Base-by-base conservation (phyloP, 2,888 invertebrate species). In the Netelia fuscicornis region DNA sequence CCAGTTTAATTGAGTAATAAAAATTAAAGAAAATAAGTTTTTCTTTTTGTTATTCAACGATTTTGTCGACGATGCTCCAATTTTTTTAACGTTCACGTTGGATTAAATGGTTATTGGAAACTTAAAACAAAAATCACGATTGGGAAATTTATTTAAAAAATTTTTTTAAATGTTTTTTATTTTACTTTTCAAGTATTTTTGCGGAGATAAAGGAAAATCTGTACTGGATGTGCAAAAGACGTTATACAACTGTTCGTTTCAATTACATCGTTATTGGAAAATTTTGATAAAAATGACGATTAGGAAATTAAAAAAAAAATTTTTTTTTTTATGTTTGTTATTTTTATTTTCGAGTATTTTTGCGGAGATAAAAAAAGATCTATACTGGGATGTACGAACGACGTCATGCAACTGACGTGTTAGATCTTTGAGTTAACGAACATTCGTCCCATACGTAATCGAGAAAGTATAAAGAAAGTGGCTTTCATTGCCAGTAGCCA, bases 381-480 rank as follows among this genome's bases (percentile, higher is more conserved):
- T 10, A 11, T 37, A 52, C 48, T 25, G 23, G 30, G 17, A 58
- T 58, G 70, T 77, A 42, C 52, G 44, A 72, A 74, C 52, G 64
- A 56, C 54, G 23, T 13, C 64, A 48, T 60, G 58, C 75, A 44
- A 86, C 86, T 86, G 86, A 71, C 70, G 44, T 20, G 52, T 25
- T 5, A 11, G 54, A 71, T 80, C 54, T 56, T 71, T 25, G 65
- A 48, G 77, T 52, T 52, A 62, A 64, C 68, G 56, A 62, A 62
- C 42, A 37, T 48, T 70, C 62, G 37, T 71, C 23, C 20, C 25
- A 70, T 64, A 78, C 87, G 86, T 85, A 86, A 87, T 78, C 85
- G 89, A 87, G 90, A 90, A 90, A 90, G 90, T 88, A 77, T 86
- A 75, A 90, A 87, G 90, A 90, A 90, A 90, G 90, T 89, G 30